Evolutionary conservation across 2,113 vertebrate species (phyloP).

Genomic region (Nicator chloris): DNA sequence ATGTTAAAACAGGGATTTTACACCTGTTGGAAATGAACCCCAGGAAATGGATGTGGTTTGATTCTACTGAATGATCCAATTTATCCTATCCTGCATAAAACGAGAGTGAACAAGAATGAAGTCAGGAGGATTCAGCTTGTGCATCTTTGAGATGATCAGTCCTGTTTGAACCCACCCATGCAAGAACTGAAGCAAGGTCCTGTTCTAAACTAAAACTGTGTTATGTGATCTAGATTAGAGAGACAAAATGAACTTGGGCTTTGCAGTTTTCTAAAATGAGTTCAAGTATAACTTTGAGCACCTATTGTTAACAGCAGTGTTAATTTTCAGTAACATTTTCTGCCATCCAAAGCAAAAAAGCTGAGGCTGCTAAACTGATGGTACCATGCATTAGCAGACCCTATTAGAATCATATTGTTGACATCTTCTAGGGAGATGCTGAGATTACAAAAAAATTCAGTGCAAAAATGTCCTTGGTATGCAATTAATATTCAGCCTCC

Average conservation of each 20-base stretch:
- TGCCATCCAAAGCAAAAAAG: neutral
- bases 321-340: neutral
- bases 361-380: neutral
- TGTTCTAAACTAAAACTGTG: neutral
- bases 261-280: neutral
- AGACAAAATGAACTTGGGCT: slow-evolving; percentile 2
- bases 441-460: neutral
- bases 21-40: neutral
- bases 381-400: neutral
- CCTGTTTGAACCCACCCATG: neutral
- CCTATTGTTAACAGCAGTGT: neutral
- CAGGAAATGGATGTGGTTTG: neutral
- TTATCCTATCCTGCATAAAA: neutral
- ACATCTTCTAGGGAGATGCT: neutral
- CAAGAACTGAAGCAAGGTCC: neutral
- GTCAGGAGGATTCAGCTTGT: neutral
- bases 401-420: neutral
- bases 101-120: neutral
- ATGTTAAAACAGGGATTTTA: neutral
- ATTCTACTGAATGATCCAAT: neutral
- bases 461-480: neutral
- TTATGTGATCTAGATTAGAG: neutral
- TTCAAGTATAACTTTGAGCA: neutral
- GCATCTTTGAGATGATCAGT: neutral
- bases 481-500: slow-evolving; percentile 1